Base-by-base conservation (phyloP, 2,888 invertebrate genomes). In the Acrocyrtus sp. region DNA sequence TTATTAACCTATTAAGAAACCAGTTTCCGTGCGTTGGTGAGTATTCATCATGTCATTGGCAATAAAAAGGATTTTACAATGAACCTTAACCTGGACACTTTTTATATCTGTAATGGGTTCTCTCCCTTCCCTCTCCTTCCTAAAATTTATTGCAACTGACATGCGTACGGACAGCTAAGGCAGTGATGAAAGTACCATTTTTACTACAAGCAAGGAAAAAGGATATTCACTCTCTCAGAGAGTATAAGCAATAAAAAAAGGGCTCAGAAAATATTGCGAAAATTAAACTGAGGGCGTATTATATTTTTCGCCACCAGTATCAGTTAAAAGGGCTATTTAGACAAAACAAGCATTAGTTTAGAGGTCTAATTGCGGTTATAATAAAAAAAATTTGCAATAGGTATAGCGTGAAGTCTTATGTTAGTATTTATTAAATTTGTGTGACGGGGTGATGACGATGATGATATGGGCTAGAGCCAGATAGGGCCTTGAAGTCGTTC, bases 1-100 rank as follows among this genome's bases (percentile, higher is more conserved):
- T 67, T 63, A 74, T 74, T 74, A 74, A 74, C 74, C 74, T 61
- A 74, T 58, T 63, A 74, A 74, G 50, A 63, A 74, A 74, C 74
- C 74, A 47, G 74, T 74, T 74, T 74, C 58, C 57, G 48, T 45
- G 48, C 56, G 19, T n/a, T 34, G 29, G 22, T 57, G 45, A 34
- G 51, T 63, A 70, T 70, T 43, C 29, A 63, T 65, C 50, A 65
- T 45, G 58, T 12, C 61, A 65, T 72, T 65, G 72, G 57, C 22
- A 58, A 58, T 72, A 63, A 72, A 34, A 34, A n/a, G n/a, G 48
- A 34, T 34, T 34, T 34, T 34, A 34, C 34, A 34, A 12, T 34
- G 34, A 34, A 34, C 34, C 34, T 34, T 34, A 34, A 34, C 34
- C 34, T 34, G 34, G 34, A 8, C 34, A 12, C n/a, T 34, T 34